phyloP scores from a whole-genome alignment of 2,797 vertebrate genomes.

The Coregonus ussuriensis region DNA sequence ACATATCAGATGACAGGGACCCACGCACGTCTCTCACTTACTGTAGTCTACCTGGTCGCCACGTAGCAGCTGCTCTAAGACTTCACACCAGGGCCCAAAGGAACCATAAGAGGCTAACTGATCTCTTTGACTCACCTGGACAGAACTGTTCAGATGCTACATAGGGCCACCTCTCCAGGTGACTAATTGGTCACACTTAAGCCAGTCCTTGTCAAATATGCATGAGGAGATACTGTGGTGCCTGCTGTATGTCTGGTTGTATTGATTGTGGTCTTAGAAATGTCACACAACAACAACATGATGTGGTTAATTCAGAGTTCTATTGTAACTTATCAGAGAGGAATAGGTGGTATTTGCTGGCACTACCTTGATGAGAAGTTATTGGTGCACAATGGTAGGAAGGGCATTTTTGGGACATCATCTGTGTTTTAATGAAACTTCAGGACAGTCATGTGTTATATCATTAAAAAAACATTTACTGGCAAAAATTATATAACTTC shows the following conservation, averaged over 20 bases:
- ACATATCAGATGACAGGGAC: conserved; percentile 4
- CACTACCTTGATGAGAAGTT: not conserved
- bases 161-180: not conserved
- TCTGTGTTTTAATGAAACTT: not conserved
- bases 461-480: conserved; percentile 48
- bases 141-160: not conserved
- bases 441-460: not conserved
- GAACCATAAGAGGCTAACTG: not conserved
- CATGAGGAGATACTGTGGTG: not conserved
- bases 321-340: not conserved
- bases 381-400: not conserved
- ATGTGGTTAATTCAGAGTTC: not conserved
- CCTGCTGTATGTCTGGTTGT: not conserved
- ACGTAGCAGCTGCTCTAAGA: not conserved
- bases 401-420: not conserved
- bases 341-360: not conserved
- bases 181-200: not conserved
- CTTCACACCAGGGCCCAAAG: not conserved
- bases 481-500: conserved; percentile 1
- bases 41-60: not conserved
- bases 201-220: not conserved
- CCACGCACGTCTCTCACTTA: too few relatives aligned
- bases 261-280: not conserved
- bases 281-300: not conserved
- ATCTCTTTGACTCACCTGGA: not conserved